phyloP scores from a whole-genome alignment of 1,140 invertebrate genomes.

The Protaetia brevitarsis region DNA sequence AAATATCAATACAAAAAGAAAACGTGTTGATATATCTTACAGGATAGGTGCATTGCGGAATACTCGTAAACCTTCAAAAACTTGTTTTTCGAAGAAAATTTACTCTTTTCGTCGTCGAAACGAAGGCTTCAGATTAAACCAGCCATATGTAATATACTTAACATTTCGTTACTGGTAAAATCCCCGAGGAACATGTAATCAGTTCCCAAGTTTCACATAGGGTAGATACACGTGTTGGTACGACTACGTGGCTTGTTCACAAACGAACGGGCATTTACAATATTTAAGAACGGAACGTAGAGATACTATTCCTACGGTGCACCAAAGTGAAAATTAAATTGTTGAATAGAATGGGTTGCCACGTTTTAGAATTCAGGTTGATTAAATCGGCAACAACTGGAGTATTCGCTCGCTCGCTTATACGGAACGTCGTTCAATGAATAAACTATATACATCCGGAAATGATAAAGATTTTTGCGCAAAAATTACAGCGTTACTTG shows the following conservation, averaged over 20 bases:
- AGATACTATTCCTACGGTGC: neutral
- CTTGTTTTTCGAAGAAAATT: no score
- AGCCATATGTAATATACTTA: conserved; percentile 17
- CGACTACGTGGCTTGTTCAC: conserved; percentile 10
- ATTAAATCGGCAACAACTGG: conserved; percentile 4
- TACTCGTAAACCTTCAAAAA: no score
- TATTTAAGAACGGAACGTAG: neutral
- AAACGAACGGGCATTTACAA: conserved; percentile 10
- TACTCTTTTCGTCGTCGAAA: neutral
- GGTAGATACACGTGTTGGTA: conserved; percentile 7
- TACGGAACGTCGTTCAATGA: neutral
- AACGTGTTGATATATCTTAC: no score
- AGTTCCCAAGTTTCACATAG: conserved; percentile 1
- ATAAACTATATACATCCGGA: neutral
- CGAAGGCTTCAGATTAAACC: neutral
- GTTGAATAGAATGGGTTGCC: neutral
- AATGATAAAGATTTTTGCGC: neutral
- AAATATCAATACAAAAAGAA: no score
- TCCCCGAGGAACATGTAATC: conserved; percentile 1
- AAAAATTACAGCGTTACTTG: neutral
- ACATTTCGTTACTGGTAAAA: neutral
- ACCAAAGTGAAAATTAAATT: conserved; percentile 15
- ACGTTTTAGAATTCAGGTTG: conserved; percentile 13
- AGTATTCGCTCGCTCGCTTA: neutral
- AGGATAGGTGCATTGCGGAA: no score